Evolutionary conservation across 2,797 vertebrate genomes (phyloP).

Genomic region (Takifugu rubripes): DNA sequence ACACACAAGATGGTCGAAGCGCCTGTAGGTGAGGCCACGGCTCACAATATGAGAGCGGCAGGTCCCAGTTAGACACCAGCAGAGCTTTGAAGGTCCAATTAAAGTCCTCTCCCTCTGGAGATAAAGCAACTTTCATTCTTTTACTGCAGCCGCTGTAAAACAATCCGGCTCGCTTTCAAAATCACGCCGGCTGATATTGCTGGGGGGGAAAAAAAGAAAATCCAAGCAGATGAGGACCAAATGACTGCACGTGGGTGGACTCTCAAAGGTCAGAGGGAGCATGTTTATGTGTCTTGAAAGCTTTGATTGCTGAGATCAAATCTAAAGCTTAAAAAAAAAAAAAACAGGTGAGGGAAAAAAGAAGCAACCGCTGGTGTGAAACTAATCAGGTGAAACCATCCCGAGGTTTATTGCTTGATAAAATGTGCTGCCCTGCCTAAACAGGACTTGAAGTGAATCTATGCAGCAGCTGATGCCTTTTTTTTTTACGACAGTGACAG

Average conservation of each 20-base stretch:
- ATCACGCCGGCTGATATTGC: constrained; percentile 17
- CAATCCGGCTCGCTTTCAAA: constrained; percentile 16
- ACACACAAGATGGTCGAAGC: constrained; percentile 47
- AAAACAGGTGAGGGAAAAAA: not conserved
- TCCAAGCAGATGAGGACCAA: constrained; percentile 15
- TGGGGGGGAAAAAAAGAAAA: constrained; percentile 13
- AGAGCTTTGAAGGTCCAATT: constrained; percentile 56
- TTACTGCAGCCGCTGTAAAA: constrained; percentile 45
- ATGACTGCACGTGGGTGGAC: not conserved
- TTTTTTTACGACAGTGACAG: too few species aligned
- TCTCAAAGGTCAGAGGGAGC: constrained; percentile 4
- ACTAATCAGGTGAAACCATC: too few species aligned
- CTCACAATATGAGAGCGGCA: constrained; percentile 23
- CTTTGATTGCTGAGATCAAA: not conserved
- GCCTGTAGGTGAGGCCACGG: constrained; percentile 53
- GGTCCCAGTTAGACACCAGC: constrained; percentile 32
- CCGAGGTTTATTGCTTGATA: too few species aligned
- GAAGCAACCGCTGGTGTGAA: not conserved
- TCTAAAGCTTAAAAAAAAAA: not conserved
- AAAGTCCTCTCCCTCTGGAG: constrained; percentile 34
- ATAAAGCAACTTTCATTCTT: constrained; percentile 50
- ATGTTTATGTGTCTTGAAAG: not conserved
- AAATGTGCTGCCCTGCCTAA: too few species aligned
- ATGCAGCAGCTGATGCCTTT: too few species aligned
- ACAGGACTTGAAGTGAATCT: too few species aligned